These are phyloP conservation scores for Pipistrellus pygmaeus DNA, from an alignment of 2,797 vertebrate genomes.

Conservation along the genomic window DNA sequence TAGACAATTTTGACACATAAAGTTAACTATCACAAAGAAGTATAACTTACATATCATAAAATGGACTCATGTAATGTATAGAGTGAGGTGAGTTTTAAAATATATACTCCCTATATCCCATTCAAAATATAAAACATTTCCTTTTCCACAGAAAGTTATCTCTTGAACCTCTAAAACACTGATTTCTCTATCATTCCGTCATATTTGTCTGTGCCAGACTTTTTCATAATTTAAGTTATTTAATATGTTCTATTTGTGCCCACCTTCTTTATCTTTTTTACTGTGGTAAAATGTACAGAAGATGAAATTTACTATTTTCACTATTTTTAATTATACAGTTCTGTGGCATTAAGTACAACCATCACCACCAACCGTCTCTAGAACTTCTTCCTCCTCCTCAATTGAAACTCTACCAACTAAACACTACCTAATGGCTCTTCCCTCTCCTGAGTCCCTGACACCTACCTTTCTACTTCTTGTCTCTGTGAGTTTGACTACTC, in stretches of 20 bases:
- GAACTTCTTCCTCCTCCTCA: neutral
- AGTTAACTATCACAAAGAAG: neutral
- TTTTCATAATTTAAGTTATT: neutral
- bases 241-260: neutral
- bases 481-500: neutral
- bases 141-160: neutral
- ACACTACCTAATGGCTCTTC: neutral
- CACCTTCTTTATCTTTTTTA: neutral
- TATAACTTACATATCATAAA: constrained; percentile 2
- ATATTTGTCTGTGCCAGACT: neutral
- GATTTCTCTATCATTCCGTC: neutral
- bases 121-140: neutral
- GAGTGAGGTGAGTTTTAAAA: constrained; percentile 8
- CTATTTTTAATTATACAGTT: neutral
- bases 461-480: neutral
- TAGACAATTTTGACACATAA: neutral
- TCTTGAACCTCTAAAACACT: neutral
- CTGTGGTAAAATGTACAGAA: neutral
- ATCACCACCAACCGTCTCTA: neutral
- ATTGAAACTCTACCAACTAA: neutral
- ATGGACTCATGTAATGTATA: neutral
- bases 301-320: neutral
- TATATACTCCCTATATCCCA: neutral
- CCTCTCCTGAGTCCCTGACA: neutral
- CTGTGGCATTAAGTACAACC: neutral